Evolutionary conservation across 2,797 vertebrate species (phyloP).

Genomic region (Cryptoprocta ferox): DNA sequence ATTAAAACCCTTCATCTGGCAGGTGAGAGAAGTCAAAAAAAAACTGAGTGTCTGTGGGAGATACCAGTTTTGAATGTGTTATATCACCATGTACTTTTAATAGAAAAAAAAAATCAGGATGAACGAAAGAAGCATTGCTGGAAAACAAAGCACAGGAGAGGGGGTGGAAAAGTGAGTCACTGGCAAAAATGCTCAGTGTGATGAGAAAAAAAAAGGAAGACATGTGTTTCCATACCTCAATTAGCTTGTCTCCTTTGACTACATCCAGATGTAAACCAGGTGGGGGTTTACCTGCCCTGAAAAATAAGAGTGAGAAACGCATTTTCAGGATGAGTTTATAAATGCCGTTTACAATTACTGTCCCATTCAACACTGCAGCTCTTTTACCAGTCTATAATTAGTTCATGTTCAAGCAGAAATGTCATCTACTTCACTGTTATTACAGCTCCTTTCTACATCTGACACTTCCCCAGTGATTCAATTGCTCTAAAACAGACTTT

Average conservation of each 20-base stretch:
- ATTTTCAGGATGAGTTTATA: conserved; percentile 61
- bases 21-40: conserved; percentile 59
- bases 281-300: conserved; percentile 98
- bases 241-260: conserved; percentile 98
- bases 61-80: conserved; percentile 54
- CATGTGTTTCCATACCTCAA: conserved; percentile 92
- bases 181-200: conserved; percentile 38
- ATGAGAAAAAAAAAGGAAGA: conserved; percentile 1
- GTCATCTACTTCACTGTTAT: conserved; percentile 43
- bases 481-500: conserved; percentile 65
- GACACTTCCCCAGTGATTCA: conserved; percentile 74
- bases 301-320: conserved; percentile 76
- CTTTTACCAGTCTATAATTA: conserved; percentile 75
- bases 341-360: conserved; percentile 48
- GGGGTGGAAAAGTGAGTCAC: conserved; percentile 70
- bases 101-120: conserved; percentile 40
- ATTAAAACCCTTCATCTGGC: conserved; percentile 57
- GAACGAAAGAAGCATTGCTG: conserved; percentile 63
- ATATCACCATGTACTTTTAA: conserved; percentile 68
- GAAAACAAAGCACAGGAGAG: conserved; percentile 74
- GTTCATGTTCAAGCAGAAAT: conserved; percentile 69
- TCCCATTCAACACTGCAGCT: conserved; percentile 49
- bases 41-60: background rate
- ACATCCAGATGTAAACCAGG: conserved; percentile 98
- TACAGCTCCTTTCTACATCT: conserved; percentile 58